phyloP scores from a whole-genome alignment of 2,797 vertebrate genomes.

The Acridotheres tristis region DNA sequence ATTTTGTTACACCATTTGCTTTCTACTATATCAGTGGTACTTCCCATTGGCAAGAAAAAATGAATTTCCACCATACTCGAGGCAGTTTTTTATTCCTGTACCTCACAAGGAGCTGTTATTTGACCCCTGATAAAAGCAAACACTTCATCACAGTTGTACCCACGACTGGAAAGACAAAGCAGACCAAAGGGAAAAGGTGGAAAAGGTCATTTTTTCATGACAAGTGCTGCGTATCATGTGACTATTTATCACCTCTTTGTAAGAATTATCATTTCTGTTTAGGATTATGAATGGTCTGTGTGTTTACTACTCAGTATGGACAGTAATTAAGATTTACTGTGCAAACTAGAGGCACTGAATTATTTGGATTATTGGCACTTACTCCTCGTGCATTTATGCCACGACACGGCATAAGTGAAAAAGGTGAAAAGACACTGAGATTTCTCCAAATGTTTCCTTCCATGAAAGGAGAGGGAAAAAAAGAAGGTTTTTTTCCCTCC shows the following conservation, averaged over 20 bases:
- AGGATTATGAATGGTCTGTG: constrained; percentile 5
- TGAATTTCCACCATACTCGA: constrained; percentile 49
- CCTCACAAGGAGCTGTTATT: constrained; percentile 26
- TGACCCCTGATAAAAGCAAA: constrained; percentile 24
- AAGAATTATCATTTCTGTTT: neutral
- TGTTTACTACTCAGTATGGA: neutral
- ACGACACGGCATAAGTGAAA: neutral
- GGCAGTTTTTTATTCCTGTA: constrained; percentile 59
- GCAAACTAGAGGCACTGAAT: constrained; percentile 5
- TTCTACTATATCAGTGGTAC: neutral
- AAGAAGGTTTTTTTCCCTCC: neutral
- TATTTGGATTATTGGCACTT: neutral
- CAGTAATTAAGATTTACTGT: neutral
- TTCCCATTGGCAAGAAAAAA: constrained; percentile 54
- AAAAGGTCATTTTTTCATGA: constrained; percentile 37
- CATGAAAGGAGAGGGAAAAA: neutral
- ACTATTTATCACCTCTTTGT: neutral
- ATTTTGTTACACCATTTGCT: neutral
- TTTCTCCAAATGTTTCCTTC: neutral
- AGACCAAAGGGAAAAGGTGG: constrained; percentile 36
- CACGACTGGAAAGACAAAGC: constrained; percentile 35
- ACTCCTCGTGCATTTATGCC: neutral
- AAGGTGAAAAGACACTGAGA: neutral
- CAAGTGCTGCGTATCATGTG: constrained; percentile 4
- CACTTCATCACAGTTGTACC: constrained; percentile 8